Percentiles rank a stretch among this genome's conserved stretches.
phyloP scores from a whole-genome alignment of 35 echinoderm and acorn worm species.

The Lytechinus pictus region DNA sequence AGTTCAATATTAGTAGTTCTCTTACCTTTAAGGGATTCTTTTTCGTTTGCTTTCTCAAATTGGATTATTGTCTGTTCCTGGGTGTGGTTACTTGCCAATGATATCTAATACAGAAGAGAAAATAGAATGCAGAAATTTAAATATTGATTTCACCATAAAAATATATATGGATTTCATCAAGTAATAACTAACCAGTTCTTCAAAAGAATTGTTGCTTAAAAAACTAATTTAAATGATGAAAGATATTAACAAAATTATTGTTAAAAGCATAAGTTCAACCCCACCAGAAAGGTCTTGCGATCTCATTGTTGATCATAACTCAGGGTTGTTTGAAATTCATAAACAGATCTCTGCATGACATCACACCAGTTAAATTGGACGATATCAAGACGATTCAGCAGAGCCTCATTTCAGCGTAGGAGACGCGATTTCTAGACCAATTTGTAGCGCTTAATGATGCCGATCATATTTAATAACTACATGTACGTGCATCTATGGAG shows the following conservation, averaged over 20 bases:
- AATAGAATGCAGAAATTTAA: not conserved
- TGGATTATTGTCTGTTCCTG: not conserved
- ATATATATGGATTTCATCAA: no score
- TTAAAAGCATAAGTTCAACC: not conserved
- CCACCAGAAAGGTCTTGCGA: not conserved
- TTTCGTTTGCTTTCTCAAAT: not conserved
- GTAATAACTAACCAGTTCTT: no score
- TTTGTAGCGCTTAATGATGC: not conserved
- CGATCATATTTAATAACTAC: not conserved
- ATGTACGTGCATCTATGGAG: not conserved
- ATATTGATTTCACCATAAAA: no score
- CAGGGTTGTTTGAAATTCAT: not conserved
- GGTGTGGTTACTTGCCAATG: not conserved
- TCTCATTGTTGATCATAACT: not conserved
- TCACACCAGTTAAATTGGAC: not conserved
- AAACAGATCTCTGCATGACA: not conserved
- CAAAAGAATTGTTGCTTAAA: no score
- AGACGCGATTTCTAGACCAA: slow-evolving; percentile 1
- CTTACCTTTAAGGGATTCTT: not conserved
- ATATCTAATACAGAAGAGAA: not conserved
- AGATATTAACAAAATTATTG: not conserved
- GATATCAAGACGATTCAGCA: not conserved
- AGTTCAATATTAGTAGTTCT: not conserved
- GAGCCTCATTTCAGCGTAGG: not conserved
- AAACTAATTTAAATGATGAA: no score